Evolutionary conservation across 2,888 invertebrate species (phyloP), one percentile per base, ranked within the genome.

Genomic region (Alviniconcha strummeri): DNA sequence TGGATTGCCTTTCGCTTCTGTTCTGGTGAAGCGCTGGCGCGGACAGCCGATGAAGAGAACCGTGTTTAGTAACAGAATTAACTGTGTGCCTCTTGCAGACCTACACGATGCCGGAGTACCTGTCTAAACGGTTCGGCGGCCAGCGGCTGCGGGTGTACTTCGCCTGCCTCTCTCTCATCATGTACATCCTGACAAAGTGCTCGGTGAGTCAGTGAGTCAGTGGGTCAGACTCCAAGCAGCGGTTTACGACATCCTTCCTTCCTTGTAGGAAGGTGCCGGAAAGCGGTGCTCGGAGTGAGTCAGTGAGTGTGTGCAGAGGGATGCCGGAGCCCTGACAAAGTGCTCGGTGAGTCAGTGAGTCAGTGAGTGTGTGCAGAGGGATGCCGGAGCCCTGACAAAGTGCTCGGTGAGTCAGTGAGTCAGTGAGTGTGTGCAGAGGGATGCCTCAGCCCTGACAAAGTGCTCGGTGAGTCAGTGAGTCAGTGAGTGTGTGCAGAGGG

Each of bases 161-260:
- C 77, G 94, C 95, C 15, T 90, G 94, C 56, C 90, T 95, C 4
- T 94, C 95, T 6, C 92, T 95, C 6, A 89, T 95, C 7, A 91
- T 95, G 9, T 95, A 95, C 88, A 94, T 95, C 52, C 95, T 95
- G 90, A 95, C 95, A 13, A 95, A 95, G 90, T 94, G 95, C 82
- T 95, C 95, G 64, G 95, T 95, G 90, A 36, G 36, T 36, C 36
- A 36, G 36, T 36, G 36, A 36, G 36, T 36, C 36, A 36, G 36
- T 36, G 36, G 3, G 36, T 36, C 36, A 36, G 36, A 36, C 36
- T 36, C 36, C 36, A 36, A 36, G 36, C 36, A 36, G 36, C 36
- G 36, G 36, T 36, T 36, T 36, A 36, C 36, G 36, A 36, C 36
- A 36, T 36, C 36, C 36, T 36, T 36, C 36, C 36, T 36, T 36